A percentile compares a stretch with the other conserved stretches of the same genome.
These are phyloP conservation scores for Halichondria panicea DNA, from an alignment of 37 sponge, comb jelly and placozoan species.

Conservation along the genomic window DNA sequence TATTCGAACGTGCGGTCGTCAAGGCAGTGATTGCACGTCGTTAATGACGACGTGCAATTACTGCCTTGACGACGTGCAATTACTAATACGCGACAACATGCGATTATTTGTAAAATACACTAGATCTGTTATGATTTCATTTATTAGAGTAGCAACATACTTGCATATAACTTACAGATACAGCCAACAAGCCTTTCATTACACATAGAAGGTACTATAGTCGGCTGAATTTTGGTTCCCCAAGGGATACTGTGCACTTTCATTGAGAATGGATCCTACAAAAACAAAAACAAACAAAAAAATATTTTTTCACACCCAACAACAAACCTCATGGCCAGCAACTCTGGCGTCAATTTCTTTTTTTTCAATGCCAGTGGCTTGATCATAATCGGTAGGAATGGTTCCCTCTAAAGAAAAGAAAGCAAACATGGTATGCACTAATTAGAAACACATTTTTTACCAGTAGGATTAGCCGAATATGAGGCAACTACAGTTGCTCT, in stretches of 20 bases:
- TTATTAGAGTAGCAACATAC: no score
- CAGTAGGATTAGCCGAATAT: neutral
- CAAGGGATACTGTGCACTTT: constrained; percentile 34
- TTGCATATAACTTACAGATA: constrained; percentile 83
- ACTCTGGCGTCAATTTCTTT: constrained; percentile 81
- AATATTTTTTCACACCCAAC: neutral
- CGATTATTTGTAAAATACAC: no score
- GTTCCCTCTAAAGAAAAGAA: neutral
- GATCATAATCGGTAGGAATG: constrained; percentile 66
- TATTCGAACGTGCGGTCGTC: no score
- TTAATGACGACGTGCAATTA: no score
- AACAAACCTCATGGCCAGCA: constrained; percentile 74
- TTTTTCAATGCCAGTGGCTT: constrained; percentile 91
- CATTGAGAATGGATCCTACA: constrained; percentile 93
- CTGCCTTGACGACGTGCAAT: no score
- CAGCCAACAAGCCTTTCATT: constrained; percentile 90
- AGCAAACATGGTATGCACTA: neutral
- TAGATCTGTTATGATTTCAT: no score
- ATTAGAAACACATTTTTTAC: no score
- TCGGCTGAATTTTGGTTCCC: constrained; percentile 75
- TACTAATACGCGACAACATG: no score
- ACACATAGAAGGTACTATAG: constrained; percentile 73
- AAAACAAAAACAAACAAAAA: neutral
- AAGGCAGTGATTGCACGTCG: no score
- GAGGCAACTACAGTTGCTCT: neutral